phyloP scores from a whole-genome alignment of 2,888 invertebrate genomes.

The Dromius quadrimaculatus region DNA sequence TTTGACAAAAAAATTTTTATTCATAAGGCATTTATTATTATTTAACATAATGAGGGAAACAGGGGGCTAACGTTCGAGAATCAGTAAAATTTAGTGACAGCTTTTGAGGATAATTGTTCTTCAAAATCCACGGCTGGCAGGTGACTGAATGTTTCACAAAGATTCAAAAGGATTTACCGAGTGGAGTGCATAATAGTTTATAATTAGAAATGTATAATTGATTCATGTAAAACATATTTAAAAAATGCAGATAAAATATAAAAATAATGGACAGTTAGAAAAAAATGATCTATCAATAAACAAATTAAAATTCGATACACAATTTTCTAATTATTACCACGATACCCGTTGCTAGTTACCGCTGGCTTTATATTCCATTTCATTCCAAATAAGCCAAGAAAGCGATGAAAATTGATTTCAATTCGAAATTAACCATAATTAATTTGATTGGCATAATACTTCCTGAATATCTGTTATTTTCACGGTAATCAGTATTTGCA shows the following conservation, averaged over 20 bases:
- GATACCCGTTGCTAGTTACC: conserved; percentile 17
- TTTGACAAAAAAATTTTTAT: too few relatives aligned
- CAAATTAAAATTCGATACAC: conserved; percentile 35
- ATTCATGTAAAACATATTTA: too few relatives aligned
- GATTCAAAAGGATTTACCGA: too few relatives aligned
- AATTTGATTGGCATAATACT: conserved; percentile 21
- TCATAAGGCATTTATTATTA: too few relatives aligned
- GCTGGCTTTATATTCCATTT: conserved; percentile 26
- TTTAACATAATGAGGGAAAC: too few relatives aligned
- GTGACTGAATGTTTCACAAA: too few relatives aligned
- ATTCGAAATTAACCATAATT: conserved; percentile 41
- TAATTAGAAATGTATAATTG: too few relatives aligned
- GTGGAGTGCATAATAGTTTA: too few relatives aligned
- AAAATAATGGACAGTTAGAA: conserved; percentile 58
- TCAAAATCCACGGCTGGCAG: too few relatives aligned
- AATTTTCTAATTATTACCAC: conserved; percentile 29
- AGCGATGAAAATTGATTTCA: conserved; percentile 46
- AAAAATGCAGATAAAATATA: conserved; percentile 6
- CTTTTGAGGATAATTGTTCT: too few relatives aligned
- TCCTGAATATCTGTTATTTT: conserved; percentile 8
- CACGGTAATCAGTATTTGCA: conserved; percentile 27
- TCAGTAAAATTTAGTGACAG: too few relatives aligned
- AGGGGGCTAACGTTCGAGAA: too few relatives aligned
- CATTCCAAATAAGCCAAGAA: conserved; percentile 42
- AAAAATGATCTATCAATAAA: conserved; percentile 21